phyloP scores from a whole-genome alignment of 2,797 vertebrate species.

The Catharus ustulatus region DNA sequence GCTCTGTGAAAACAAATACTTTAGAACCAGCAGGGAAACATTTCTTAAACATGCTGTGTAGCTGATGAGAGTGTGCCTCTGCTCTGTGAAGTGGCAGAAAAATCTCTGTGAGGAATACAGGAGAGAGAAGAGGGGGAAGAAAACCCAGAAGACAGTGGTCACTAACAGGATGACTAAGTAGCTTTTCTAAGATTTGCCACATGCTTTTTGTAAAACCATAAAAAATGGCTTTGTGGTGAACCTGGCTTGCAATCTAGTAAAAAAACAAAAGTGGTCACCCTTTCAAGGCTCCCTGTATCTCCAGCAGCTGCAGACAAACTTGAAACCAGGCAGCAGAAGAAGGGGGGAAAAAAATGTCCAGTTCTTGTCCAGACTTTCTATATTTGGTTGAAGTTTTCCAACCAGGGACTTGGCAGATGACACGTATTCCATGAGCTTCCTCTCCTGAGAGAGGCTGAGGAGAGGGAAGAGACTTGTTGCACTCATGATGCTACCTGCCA shows the following conservation, averaged over 20 bases:
- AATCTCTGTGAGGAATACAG: background rate
- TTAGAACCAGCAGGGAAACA: background rate
- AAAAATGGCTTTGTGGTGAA: conserved; percentile 46
- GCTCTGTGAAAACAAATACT: background rate
- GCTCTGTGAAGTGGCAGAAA: background rate
- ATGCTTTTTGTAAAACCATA: conserved; percentile 9
- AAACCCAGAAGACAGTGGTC: background rate
- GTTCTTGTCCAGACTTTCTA: conserved; percentile 48
- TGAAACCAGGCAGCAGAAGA: conserved; percentile 17
- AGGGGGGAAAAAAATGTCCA: background rate
- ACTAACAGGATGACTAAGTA: conserved; percentile 45
- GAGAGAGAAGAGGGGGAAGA: background rate
- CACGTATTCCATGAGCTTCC: background rate
- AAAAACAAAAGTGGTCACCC: conserved; percentile 54
- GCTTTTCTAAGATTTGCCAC: conserved; percentile 46
- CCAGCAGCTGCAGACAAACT: conserved; percentile 46
- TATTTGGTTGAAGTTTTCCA: conserved; percentile 61
- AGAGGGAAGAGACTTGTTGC: background rate
- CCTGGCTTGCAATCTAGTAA: conserved; percentile 27
- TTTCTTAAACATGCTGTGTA: background rate
- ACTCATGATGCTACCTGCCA: background rate
- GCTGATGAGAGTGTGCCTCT: background rate
- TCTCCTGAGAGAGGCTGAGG: conserved; percentile 16
- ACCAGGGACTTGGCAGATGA: conserved; percentile 5
- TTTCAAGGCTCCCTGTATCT: conserved; percentile 43